Percentiles rank a stretch among this genome's conserved stretches.
phyloP scores from a whole-genome alignment of 2,888 invertebrate species.

The Nasonia oneida region DNA sequence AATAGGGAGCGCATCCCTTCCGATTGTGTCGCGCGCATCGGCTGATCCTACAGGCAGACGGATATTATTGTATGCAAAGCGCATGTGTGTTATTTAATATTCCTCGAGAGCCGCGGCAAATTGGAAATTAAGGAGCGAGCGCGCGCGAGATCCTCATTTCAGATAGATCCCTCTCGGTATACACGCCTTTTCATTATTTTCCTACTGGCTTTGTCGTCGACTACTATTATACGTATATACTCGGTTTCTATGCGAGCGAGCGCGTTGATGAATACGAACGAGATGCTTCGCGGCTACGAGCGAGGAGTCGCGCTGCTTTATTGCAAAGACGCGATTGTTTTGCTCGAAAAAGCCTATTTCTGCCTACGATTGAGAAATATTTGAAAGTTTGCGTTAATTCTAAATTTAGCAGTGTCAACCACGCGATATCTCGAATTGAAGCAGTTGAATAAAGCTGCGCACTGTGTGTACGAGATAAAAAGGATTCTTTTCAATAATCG shows the following conservation, averaged over 20 bases:
- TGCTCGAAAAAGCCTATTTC: background rate
- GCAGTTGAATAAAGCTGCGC: background rate
- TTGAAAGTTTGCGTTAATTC: background rate
- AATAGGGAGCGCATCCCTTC: slow-evolving; percentile 10
- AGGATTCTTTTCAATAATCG: background rate
- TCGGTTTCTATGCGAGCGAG: background rate
- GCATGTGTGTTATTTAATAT: slow-evolving; percentile 46
- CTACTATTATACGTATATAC: background rate
- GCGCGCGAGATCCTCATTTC: slow-evolving; percentile 17
- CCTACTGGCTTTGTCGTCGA: background rate
- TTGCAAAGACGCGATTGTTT: background rate
- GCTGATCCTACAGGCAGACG: background rate
- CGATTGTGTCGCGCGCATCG: background rate
- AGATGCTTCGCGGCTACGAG: background rate
- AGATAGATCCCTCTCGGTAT: background rate
- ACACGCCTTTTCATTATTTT: background rate
- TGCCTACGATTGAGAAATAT: background rate
- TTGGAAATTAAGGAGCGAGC: slow-evolving; percentile 33
- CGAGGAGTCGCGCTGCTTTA: background rate
- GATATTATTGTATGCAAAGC: slow-evolving; percentile 46
- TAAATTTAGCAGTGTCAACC: background rate
- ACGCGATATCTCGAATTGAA: background rate
- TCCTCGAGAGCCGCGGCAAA: slow-evolving; percentile 15
- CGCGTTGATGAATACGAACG: background rate
- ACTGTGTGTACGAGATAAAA: background rate